Evolutionary conservation across 2,888 invertebrate species (phyloP).

Genomic region (Phymatocera aterrima): DNA sequence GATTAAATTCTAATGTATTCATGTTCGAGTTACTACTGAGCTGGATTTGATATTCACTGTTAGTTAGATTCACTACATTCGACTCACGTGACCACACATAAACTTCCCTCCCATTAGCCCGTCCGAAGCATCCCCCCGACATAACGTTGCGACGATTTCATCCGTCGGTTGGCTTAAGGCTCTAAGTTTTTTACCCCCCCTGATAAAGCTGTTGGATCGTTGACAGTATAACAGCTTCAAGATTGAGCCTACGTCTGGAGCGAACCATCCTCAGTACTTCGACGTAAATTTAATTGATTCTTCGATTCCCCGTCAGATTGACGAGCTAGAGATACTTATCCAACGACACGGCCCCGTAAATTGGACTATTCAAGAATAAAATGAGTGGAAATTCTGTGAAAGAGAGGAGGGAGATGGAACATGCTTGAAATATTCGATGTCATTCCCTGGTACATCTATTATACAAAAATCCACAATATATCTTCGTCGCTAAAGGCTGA

Average conservation of each 20-base stretch:
- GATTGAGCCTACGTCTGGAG: neutral
- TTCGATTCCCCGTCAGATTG: slow-evolving; percentile 4
- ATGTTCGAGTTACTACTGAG: neutral
- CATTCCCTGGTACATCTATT: neutral
- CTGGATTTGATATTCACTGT: neutral
- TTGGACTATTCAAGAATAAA: slow-evolving; percentile 17
- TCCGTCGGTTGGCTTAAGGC: neutral
- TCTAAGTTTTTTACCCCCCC: neutral
- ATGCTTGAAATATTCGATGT: neutral
- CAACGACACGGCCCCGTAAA: neutral
- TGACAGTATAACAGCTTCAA: neutral
- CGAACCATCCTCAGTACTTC: neutral
- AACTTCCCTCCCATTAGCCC: neutral
- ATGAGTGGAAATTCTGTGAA: neutral
- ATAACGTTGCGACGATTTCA: neutral
- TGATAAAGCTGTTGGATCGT: neutral
- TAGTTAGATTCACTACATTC: neutral
- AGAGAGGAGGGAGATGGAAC: neutral
- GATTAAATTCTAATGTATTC: neutral
- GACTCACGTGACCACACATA: neutral
- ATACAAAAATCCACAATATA: neutral
- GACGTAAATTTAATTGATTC: slow-evolving; percentile 15
- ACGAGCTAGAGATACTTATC: slow-evolving; percentile 1
- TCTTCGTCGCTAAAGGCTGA: neutral
- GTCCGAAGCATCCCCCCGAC: neutral